A percentile compares a stretch with the other conserved stretches of the same genome.
These are phyloP conservation scores for Leucophenga maculata DNA, from an alignment of 2,888 invertebrate genomes.

Conservation along the genomic window DNA sequence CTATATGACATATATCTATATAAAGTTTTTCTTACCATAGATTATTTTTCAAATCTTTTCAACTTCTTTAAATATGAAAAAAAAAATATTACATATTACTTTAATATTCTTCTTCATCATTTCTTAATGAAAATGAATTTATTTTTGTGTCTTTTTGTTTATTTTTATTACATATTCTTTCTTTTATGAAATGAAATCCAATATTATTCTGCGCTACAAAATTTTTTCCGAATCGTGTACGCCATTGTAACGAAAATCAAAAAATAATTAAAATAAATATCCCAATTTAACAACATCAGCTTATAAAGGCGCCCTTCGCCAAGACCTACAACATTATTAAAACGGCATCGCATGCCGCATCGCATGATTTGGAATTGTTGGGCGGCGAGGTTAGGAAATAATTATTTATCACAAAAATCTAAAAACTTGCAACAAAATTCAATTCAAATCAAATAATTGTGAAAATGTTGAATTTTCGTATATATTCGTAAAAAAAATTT, in stretches of 20 bases:
- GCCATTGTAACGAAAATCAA: constrained; percentile 12
- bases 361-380: constrained; percentile 78
- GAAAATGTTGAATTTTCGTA: constrained; percentile 50
- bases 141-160: too few relatives aligned
- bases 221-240: background rate
- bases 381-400: constrained; percentile 73
- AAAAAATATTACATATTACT: constrained; percentile 22
- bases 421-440: constrained; percentile 31
- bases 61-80: constrained; percentile 20
- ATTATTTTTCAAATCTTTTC: constrained; percentile 24
- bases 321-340: constrained; percentile 97
- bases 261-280: constrained; percentile 36
- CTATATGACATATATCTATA: constrained; percentile 22
- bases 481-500: constrained; percentile 33
- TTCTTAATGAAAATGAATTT: too few relatives aligned
- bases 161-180: too few relatives aligned
- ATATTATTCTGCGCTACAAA: constrained; percentile 18
- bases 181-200: background rate
- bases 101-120: too few relatives aligned
- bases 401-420: constrained; percentile 45
- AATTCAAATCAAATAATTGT: constrained; percentile 38
- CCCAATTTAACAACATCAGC: constrained; percentile 74
- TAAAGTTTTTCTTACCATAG: constrained; percentile 16
- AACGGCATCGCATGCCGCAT: constrained; percentile 80
- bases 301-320: constrained; percentile 96